Evolutionary conservation across 2,797 vertebrate genomes (phyloP).

Genomic region (Scyliorhinus canicula): DNA sequence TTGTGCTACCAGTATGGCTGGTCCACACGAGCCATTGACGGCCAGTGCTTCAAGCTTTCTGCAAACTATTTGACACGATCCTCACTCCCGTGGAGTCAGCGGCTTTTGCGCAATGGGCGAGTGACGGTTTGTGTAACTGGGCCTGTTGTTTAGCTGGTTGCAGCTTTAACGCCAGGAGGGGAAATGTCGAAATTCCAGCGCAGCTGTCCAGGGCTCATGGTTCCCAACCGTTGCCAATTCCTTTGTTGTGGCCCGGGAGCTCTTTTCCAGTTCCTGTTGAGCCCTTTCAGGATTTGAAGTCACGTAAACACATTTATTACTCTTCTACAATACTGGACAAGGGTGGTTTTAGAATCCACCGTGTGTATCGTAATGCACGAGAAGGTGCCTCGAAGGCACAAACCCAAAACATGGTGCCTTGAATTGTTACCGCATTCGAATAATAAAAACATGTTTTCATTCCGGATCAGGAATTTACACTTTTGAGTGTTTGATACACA

Average conservation of each 20-base stretch:
- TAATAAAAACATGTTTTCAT: not conserved
- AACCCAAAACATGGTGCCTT: not conserved
- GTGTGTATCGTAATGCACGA: not conserved
- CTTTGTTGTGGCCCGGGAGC: not conserved
- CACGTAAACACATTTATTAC: not conserved
- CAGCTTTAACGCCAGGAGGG: not conserved
- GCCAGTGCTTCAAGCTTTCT: not conserved
- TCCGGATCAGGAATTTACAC: not conserved
- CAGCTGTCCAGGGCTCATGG: no score
- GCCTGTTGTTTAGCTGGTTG: not conserved
- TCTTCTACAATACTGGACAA: not conserved
- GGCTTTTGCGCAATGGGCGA: no score
- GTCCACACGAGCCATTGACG: not conserved
- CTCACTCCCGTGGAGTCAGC: not conserved
- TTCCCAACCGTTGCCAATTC: not conserved
- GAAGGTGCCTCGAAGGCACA: not conserved
- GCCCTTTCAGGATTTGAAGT: not conserved
- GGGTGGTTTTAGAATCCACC: not conserved
- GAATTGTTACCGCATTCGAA: not conserved
- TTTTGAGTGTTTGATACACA: not conserved
- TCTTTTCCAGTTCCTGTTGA: not conserved
- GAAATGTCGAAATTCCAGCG: no score
- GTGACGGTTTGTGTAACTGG: not conserved
- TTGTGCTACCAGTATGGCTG: no score
- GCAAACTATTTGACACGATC: not conserved